phyloP scores from a whole-genome alignment of 1,140 invertebrate genomes.

The Leptinotarsa texana region DNA sequence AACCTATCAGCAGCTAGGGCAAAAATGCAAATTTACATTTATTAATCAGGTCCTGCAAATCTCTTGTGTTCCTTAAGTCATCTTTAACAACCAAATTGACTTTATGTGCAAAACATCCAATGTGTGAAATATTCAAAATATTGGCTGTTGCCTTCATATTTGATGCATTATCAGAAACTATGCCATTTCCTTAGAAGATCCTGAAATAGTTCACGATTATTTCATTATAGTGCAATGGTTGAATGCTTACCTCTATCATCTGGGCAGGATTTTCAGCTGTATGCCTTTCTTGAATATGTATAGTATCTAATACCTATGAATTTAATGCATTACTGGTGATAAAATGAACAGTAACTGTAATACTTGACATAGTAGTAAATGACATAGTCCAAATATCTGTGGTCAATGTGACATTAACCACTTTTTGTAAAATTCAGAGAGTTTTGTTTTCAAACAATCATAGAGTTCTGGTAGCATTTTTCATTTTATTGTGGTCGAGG shows the following conservation, averaged over 20 bases:
- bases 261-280: conserved; percentile 6
- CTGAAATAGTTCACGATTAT: background rate
- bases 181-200: conserved; percentile 25
- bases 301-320: conserved; percentile 6
- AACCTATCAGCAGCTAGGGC: conserved; percentile 13
- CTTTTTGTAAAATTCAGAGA: conserved; percentile 16
- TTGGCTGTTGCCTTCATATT: conserved; percentile 15
- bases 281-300: conserved; percentile 11
- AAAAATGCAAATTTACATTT: conserved; percentile 5
- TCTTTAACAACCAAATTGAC: conserved; percentile 18
- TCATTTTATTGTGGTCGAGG: conserved; percentile 26
- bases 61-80: background rate
- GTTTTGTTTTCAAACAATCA: conserved; percentile 1
- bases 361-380: conserved; percentile 17
- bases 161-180: conserved; percentile 24
- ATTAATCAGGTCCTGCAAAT: background rate
- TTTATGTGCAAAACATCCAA: conserved; percentile 1
- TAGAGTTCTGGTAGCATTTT: background rate
- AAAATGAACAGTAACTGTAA: conserved; percentile 28
- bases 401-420: conserved; percentile 10
- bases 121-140: background rate
- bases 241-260: background rate
- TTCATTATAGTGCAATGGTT: background rate
- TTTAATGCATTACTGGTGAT: conserved; percentile 5
- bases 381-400: conserved; percentile 22